phyloP scores from a whole-genome alignment of 2,113 vertebrate species.

The Notothenia coriiceps region DNA sequence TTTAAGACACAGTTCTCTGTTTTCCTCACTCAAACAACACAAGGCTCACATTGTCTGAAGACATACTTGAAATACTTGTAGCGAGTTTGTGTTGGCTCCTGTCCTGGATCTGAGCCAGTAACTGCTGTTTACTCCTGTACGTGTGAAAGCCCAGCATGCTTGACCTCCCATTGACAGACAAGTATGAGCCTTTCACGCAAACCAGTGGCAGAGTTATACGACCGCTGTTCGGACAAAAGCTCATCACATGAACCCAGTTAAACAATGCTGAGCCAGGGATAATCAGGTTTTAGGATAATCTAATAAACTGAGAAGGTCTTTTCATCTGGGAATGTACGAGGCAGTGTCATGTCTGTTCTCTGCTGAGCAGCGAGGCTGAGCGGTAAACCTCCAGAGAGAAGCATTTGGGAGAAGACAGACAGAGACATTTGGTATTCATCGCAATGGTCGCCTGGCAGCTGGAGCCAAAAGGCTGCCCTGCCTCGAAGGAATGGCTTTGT shows the following conservation, averaged over 20 bases:
- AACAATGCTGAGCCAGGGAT: conserved; percentile 17
- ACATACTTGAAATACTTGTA: conserved; percentile 62
- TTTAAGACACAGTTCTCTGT: conserved; percentile 25
- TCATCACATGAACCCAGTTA: conserved; percentile 60
- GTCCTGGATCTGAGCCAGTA: conserved; percentile 52
- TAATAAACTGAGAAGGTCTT: conserved; percentile 41
- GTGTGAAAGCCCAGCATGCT: conserved; percentile 58
- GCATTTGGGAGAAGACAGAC: conserved; percentile 20
- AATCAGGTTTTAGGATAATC: conserved; percentile 58
- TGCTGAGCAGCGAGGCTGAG: background rate
- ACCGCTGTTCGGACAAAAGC: conserved; percentile 46
- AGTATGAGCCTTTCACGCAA: conserved; percentile 56
- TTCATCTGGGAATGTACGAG: conserved; percentile 30
- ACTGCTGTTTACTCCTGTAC: conserved; percentile 51
- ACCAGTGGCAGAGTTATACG: conserved; percentile 49
- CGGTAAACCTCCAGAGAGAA: conserved; percentile 4
- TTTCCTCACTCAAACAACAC: conserved; percentile 37
- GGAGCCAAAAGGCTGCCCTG: conserved; percentile 67
- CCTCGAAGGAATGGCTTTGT: conserved; percentile 54
- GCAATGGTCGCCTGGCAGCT: conserved; percentile 59
- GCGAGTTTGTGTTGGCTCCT: conserved; percentile 44
- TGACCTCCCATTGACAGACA: conserved; percentile 66
- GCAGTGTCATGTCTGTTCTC: conserved; percentile 16
- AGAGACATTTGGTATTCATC: conserved; percentile 62
- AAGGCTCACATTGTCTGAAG: conserved; percentile 32